Conservation (phyloP, 2,113 vertebrate species). For the Bos taurus region DNA sequence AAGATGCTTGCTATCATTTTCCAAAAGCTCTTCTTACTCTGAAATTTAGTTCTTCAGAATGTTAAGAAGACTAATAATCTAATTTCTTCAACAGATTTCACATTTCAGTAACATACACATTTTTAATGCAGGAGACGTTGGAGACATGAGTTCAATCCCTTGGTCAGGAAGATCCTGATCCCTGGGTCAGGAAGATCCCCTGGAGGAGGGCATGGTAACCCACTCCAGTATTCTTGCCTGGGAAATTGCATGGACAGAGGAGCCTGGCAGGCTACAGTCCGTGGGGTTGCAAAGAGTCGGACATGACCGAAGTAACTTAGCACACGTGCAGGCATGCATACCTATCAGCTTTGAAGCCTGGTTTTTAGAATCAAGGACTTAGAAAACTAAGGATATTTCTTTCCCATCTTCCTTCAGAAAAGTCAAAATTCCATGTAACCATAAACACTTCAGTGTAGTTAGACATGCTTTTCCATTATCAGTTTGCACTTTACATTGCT, state of each 20-base stretch:
- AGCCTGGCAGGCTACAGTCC: background rate
- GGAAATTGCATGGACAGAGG: background rate
- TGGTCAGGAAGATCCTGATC: background rate
- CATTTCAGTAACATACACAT: background rate
- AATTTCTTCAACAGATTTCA: slow-evolving; percentile 29
- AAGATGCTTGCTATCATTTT: background rate
- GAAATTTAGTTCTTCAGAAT: background rate
- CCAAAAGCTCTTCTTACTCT: background rate
- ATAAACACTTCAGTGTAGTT: background rate
- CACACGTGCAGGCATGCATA: background rate
- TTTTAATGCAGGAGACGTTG: background rate
- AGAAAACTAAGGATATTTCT: background rate
- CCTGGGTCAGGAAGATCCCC: background rate
- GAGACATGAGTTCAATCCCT: background rate
- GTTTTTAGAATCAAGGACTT: background rate
- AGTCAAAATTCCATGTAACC: background rate
- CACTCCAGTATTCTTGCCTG: background rate
- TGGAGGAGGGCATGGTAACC: background rate
- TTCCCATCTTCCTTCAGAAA: background rate
- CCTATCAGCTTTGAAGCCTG: background rate
- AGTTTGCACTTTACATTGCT: background rate
- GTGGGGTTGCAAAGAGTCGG: background rate
- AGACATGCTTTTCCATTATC: background rate
- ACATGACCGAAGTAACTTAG: background rate
- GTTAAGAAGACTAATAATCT: background rate